Base-by-base conservation (phyloP, 2,797 vertebrate genomes). In the Enteromius paludinosus region DNA sequence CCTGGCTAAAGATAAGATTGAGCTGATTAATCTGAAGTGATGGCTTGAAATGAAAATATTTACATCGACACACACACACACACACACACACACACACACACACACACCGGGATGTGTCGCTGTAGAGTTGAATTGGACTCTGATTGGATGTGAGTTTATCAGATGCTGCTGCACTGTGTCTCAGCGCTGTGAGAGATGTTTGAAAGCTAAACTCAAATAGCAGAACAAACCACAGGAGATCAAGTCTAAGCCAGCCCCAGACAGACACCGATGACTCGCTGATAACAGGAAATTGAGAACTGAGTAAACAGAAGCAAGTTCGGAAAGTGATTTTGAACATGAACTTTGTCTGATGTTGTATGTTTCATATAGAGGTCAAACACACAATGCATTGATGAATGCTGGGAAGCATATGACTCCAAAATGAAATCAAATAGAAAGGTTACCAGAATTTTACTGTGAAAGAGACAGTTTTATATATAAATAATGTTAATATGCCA, bases 111-210 rank as follows among this genome's bases (percentile, higher is more conserved):
- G 77, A 41, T 54, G 35, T 69, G 25, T 25, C 35, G 15, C 52
- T 25, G 56, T 12, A 20, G 41, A 35, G 71, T 62, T 81, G 69
- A 73, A 64, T 72, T 64, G 69, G 12, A 28, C 78, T 47, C 54
- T 35, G 69, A 75, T 82, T 43, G 47, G 33, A 68, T 75, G 71
- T 74, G 71, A 68, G 45, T 25, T 59, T 82, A 82, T 82, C 62
- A 54, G 71, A 68, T 66, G 62, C 56, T 12, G 2, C 78, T 80
- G 87, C 62, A 90, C 79, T 77, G n/a, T 25, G 52, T 65, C 56
- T 65, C 18, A 20, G 33, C 17, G 20, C 49, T 28, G 23, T 14
- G 15, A 3, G 52, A 52, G 43, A 74, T 54, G 70, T 54, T 41
- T 49, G 15, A 20, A 38, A 74, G 33, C 43, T 54, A 25, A 81